These are phyloP conservation scores for Myotis davidii DNA, from an alignment of 2,113 vertebrate species.

Conservation along the genomic window DNA sequence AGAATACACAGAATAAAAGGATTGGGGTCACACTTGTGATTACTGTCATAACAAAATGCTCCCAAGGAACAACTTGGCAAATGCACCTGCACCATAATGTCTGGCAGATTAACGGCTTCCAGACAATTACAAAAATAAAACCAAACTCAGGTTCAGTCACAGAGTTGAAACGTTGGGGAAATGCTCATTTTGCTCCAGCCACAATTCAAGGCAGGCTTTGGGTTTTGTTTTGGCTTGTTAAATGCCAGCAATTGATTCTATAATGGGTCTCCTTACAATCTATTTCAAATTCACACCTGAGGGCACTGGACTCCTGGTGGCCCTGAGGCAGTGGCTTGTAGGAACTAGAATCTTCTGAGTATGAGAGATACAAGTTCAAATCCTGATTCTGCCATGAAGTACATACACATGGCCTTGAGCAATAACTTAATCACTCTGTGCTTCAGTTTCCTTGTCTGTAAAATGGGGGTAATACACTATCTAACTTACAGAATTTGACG, in stretches of 20 bases:
- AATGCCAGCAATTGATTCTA: slow-evolving; percentile 64
- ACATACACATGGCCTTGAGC: not conserved
- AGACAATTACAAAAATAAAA: slow-evolving; percentile 72
- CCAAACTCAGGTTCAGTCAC: slow-evolving; percentile 74
- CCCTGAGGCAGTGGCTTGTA: not conserved
- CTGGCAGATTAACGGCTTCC: slow-evolving; percentile 74
- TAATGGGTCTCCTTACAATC: slow-evolving; percentile 69
- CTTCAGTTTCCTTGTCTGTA: not conserved
- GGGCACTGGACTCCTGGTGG: not conserved
- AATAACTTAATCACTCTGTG: not conserved
- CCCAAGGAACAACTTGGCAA: slow-evolving; percentile 63
- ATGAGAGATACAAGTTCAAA: not conserved
- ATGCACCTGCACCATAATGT: slow-evolving; percentile 47
- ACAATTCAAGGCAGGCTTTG: slow-evolving; percentile 64
- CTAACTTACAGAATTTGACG: not conserved
- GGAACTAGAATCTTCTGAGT: not conserved
- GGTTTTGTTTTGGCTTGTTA: not conserved
- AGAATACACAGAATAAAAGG: slow-evolving; percentile 19
- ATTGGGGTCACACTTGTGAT: not conserved
- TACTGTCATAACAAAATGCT: slow-evolving; percentile 51
- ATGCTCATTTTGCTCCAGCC: slow-evolving; percentile 75
- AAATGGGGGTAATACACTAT: not conserved
- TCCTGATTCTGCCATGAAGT: not conserved
- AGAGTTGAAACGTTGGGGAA: slow-evolving; percentile 68
- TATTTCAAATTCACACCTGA: not conserved